phyloP scores from a whole-genome alignment of 2,888 invertebrate species.

The Orthosia gracilis region DNA sequence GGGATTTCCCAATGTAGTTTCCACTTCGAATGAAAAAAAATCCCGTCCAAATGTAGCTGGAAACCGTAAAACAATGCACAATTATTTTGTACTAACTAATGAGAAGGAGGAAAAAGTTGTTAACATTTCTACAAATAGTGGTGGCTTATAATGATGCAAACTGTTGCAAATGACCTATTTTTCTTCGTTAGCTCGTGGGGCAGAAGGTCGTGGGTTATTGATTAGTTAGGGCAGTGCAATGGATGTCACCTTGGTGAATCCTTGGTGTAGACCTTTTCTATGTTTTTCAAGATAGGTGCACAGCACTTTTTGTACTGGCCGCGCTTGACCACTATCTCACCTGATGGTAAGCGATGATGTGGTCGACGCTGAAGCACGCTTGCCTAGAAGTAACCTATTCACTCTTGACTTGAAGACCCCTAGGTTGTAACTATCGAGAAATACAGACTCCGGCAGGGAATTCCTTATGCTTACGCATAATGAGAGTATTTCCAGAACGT shows the following conservation, averaged over 20 bases:
- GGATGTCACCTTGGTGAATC: conserved; percentile 1
- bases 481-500: no score
- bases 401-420: no score
- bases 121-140: conserved; percentile 19
- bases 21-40: background rate
- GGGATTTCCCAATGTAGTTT: background rate
- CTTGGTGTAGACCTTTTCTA: background rate
- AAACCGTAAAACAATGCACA: conserved; percentile 5
- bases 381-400: no score
- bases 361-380: no score
- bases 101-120: conserved; percentile 11
- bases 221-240: conserved; percentile 28
- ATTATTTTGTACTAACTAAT: conserved; percentile 27
- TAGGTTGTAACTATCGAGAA: no score
- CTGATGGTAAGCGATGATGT: no score
- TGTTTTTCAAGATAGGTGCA: background rate
- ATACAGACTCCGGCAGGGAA: no score
- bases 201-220: conserved; percentile 47
- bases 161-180: conserved; percentile 51
- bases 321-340: no score
- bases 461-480: no score
- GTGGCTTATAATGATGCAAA: conserved; percentile 33
- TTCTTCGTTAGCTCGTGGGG: conserved; percentile 12
- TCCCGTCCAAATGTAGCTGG: background rate
- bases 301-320: no score